Percentiles rank a stretch among this genome's conserved stretches.
Evolutionary conservation across 1,140 invertebrate genomes (phyloP).

Genomic region (Drosophila leontia): DNA sequence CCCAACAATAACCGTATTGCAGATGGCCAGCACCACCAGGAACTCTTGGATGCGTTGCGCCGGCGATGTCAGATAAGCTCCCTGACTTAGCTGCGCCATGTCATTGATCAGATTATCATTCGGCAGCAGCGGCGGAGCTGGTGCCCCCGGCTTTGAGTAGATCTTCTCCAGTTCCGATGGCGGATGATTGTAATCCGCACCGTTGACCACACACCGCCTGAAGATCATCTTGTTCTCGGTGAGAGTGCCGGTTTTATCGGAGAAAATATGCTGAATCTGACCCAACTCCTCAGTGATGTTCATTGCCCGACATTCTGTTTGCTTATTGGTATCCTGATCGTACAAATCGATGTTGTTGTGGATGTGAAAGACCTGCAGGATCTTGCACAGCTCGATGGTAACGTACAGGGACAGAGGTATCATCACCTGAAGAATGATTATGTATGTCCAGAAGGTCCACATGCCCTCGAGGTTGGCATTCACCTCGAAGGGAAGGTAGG

Average conservation of each 20-base stretch:
- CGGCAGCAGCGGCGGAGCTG: slow-evolving; percentile 87
- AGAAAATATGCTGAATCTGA: slow-evolving; percentile 98
- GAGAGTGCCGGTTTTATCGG: slow-evolving; percentile 98
- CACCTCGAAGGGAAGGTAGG: slow-evolving; percentile 87
- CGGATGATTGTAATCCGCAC: slow-evolving; percentile 94
- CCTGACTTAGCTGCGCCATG: slow-evolving; percentile 79
- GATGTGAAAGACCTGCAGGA: slow-evolving; percentile 98
- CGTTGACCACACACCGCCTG: slow-evolving; percentile 94
- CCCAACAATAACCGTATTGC: slow-evolving; percentile 98
- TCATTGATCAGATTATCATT: slow-evolving; percentile 90
- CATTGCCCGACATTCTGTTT: slow-evolving; percentile 96
- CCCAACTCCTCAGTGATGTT: slow-evolving; percentile 99
- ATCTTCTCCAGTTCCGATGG: slow-evolving; percentile 87
- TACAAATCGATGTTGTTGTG: slow-evolving; percentile 95
- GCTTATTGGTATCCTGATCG: slow-evolving; percentile 92
- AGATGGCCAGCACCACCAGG: slow-evolving; percentile 95
- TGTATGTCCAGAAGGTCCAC: slow-evolving; percentile 96
- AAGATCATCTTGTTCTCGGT: slow-evolving; percentile 99
- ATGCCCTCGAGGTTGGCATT: slow-evolving; percentile 91
- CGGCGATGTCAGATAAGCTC: slow-evolving; percentile 71
- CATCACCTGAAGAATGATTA: slow-evolving; percentile 98
- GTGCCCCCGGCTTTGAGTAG: slow-evolving; percentile 85
- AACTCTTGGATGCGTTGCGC: slow-evolving; percentile 92
- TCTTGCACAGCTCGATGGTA: slow-evolving; percentile 98
- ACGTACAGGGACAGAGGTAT: slow-evolving; percentile 99